Evolutionary conservation across 2,113 vertebrate species (phyloP).

Genomic region (Corvus hawaiiensis): DNA sequence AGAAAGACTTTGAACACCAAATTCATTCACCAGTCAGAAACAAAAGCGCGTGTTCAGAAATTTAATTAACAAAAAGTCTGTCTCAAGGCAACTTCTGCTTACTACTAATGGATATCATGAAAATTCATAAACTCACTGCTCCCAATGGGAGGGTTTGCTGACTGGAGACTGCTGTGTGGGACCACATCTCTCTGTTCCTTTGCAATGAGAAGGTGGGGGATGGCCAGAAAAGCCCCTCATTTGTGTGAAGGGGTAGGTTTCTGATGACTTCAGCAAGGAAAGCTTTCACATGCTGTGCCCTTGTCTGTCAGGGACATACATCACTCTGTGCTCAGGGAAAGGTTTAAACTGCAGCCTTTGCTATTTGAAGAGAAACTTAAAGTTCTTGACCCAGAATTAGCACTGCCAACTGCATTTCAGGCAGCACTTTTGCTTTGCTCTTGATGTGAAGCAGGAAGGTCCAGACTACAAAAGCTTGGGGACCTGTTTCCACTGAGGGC

Average conservation of each 20-base stretch:
- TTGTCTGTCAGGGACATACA: neutral
- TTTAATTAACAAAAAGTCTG: constrained; percentile 31
- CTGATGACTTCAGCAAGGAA: neutral
- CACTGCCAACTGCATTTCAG: neutral
- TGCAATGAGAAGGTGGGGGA: neutral
- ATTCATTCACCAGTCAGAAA: constrained; percentile 27
- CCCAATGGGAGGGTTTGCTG: neutral
- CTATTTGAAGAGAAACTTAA: neutral
- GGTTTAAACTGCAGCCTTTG: neutral
- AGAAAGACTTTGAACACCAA: constrained; percentile 22
- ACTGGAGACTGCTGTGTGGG: neutral
- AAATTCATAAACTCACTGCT: constrained; percentile 31
- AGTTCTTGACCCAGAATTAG: neutral
- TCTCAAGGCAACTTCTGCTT: constrained; percentile 38
- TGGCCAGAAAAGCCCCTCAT: neutral
- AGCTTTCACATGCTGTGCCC: neutral
- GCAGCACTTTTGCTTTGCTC: neutral
- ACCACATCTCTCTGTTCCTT: neutral
- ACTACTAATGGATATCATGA: constrained; percentile 19
- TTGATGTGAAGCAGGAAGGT: neutral
- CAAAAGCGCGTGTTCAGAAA: neutral
- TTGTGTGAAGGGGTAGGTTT: neutral
- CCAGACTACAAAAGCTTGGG: neutral
- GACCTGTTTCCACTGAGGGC: neutral
- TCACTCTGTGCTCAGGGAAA: neutral